A percentile compares a stretch with the other conserved stretches of the same genome.
These are phyloP conservation scores for Myotis myotis DNA, from an alignment of 2,797 vertebrate genomes.

Conservation along the genomic window DNA sequence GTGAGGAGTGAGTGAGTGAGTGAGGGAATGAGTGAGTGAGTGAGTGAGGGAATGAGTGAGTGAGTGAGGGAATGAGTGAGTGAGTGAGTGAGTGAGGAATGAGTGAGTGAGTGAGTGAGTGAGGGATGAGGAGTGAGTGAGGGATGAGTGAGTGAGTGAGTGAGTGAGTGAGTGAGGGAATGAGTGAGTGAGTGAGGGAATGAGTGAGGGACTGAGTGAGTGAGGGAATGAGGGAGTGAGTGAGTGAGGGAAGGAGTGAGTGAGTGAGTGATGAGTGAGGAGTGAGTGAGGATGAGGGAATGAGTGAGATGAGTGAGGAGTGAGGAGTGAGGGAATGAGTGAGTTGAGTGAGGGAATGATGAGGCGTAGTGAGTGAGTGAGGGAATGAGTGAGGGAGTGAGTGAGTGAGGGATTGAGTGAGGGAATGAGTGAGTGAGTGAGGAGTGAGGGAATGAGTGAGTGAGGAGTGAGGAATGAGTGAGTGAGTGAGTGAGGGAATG, in stretches of 20 bases:
- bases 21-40: accelerated
- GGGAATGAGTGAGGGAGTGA: accelerated
- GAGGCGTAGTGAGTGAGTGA: accelerated
- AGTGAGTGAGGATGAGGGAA: accelerated
- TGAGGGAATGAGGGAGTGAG: too few species aligned
- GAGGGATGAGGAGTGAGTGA: background rate
- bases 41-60: accelerated
- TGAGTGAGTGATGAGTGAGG: accelerated
- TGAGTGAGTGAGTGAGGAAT: accelerated
- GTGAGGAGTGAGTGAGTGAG: accelerated
- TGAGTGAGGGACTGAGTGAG: accelerated
- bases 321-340: accelerated
- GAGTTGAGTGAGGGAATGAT: accelerated
- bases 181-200: accelerated
- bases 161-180: accelerated
- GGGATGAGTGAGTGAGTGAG: accelerated
- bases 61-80: accelerated
- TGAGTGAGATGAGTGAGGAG: accelerated
- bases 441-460: accelerated
- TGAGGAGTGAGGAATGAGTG: accelerated
- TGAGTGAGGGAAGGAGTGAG: accelerated
- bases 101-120: accelerated
- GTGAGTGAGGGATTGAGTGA: accelerated
- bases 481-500: accelerated
- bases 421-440: too few species aligned